Evolutionary conservation across 2,113 vertebrate species (phyloP).

Genomic region (Grammomys surdaster): DNA sequence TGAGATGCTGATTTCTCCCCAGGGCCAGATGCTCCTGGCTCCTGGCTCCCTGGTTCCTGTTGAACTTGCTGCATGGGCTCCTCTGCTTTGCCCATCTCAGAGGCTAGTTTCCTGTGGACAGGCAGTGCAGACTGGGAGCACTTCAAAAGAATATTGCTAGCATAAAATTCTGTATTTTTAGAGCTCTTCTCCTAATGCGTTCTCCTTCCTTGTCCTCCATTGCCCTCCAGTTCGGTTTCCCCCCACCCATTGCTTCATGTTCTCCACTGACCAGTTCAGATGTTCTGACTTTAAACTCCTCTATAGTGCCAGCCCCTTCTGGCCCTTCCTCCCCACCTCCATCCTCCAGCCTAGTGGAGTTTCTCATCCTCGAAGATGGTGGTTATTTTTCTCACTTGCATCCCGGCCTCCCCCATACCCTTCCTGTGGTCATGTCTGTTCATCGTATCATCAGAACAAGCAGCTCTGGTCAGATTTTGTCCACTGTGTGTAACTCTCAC

Average conservation of each 20-base stretch:
- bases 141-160: neutral
- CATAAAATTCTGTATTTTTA: neutral
- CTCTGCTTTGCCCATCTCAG: neutral
- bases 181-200: neutral
- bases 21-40: neutral
- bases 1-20: neutral
- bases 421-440: neutral
- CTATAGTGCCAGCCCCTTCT: neutral
- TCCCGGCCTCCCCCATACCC: neutral
- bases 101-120: neutral
- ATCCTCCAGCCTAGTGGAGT: neutral
- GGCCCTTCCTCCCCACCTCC: neutral
- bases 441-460: neutral
- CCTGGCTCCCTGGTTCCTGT: neutral
- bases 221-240: neutral
- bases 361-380: neutral
- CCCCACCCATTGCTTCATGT: neutral
- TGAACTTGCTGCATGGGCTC: neutral
- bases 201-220: neutral
- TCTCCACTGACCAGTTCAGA: neutral
- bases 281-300: neutral
- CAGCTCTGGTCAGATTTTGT: constrained; percentile 20
- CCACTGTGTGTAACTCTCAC: neutral
- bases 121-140: neutral
- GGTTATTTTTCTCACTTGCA: neutral